phyloP scores from a whole-genome alignment of 2,113 vertebrate species.

The Lampris megalopsis region DNA sequence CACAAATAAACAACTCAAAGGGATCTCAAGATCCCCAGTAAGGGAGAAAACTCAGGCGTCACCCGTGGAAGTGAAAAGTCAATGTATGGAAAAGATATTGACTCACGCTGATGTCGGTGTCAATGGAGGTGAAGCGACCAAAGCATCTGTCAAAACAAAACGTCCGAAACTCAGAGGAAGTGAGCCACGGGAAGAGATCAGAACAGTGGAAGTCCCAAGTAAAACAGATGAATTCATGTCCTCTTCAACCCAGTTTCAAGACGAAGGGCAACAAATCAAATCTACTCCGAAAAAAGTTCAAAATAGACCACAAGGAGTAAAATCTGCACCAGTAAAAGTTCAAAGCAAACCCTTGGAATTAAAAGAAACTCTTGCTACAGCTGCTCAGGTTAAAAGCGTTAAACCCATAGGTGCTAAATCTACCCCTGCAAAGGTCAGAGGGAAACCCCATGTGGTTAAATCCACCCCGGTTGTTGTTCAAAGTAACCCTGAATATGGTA shows the following conservation, averaged over 20 bases:
- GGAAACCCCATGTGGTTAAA: constrained; percentile 29
- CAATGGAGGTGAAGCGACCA: constrained; percentile 12
- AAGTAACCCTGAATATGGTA: constrained; percentile 14
- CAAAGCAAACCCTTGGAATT: constrained; percentile 21
- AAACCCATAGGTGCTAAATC: constrained; percentile 27
- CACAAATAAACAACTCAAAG: neutral
- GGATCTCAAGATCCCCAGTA: neutral
- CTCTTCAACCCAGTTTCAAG: neutral
- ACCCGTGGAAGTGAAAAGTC: constrained; percentile 3
- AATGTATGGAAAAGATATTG: neutral
- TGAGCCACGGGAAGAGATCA: constrained; percentile 15
- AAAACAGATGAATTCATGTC: constrained; percentile 7
- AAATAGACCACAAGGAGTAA: constrained; percentile 2
- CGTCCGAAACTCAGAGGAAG: neutral
- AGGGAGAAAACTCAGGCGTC: neutral
- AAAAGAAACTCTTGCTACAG: constrained; percentile 6
- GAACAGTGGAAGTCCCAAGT: neutral
- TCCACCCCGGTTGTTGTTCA: constrained; percentile 20
- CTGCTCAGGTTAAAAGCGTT: neutral
- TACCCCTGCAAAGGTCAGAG: constrained; percentile 35
- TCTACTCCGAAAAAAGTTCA: constrained; percentile 20
- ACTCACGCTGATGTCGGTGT: constrained; percentile 3
- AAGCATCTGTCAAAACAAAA: neutral
- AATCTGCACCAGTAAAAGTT: constrained; percentile 26
- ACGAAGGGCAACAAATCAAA: constrained; percentile 7